A percentile compares a stretch with the other conserved stretches of the same genome.
Evolutionary conservation across 2,888 invertebrate species (phyloP).

Genomic region (Alviniconcha strummeri): DNA sequence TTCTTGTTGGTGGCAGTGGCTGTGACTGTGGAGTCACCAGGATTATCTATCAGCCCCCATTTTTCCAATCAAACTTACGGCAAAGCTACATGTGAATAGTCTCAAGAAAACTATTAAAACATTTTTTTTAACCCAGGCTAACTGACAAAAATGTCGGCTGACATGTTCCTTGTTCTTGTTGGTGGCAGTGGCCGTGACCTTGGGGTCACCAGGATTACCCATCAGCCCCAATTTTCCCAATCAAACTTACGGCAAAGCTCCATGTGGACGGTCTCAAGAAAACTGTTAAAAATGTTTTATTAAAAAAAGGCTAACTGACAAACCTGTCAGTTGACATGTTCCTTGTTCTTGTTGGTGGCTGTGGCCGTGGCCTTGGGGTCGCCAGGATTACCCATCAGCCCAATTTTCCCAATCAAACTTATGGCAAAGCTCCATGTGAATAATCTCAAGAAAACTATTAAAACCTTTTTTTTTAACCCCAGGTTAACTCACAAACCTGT

Average conservation of each 20-base stretch:
- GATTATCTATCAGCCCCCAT: constrained; percentile 87
- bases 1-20: constrained; percentile 89
- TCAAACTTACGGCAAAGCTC: too few species aligned
- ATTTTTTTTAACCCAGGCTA: too few species aligned
- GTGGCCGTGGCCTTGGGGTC: constrained; percentile 90
- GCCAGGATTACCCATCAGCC: constrained; percentile 87
- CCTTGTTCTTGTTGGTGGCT: constrained; percentile 87
- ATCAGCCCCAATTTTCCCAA: constrained; percentile 79
- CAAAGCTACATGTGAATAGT: too few species aligned
- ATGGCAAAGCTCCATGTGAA: too few species aligned
- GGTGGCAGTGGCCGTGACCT: constrained; percentile 89
- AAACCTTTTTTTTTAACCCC: too few species aligned
- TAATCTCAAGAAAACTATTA: too few species aligned
- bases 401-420: neutral
- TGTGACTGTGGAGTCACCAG: constrained; percentile 88
- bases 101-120: too few species aligned
- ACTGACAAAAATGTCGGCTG: constrained; percentile 56
- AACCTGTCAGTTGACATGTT: constrained; percentile 73
- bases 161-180: constrained; percentile 83
- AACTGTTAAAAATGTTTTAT: too few species aligned
- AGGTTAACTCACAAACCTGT: constrained; percentile 46
- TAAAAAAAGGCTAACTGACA: neutral
- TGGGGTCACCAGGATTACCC: constrained; percentile 85
- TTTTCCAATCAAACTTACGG: too few species aligned
- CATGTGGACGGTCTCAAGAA: too few species aligned